A percentile compares a stretch with the other conserved stretches of the same genome.
phyloP scores from a whole-genome alignment of 2,113 vertebrate genomes.

The Amblyornis subalaris region DNA sequence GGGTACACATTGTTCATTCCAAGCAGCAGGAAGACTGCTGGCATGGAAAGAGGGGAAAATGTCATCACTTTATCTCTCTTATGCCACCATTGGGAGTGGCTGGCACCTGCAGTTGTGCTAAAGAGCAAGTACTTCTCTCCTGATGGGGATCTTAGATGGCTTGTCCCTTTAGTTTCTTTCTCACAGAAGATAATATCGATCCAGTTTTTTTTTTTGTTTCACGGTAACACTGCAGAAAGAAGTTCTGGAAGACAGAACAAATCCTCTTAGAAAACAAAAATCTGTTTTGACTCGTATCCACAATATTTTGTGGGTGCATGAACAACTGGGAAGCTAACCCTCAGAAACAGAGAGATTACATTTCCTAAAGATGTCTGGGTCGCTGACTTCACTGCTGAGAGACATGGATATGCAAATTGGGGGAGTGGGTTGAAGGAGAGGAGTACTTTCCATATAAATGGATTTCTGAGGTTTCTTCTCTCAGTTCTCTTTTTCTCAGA shows the following conservation, averaged over 20 bases:
- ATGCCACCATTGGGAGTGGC: background rate
- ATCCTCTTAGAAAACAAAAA: background rate
- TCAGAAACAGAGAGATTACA: background rate
- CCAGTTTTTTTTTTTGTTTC: background rate
- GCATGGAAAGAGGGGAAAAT: background rate
- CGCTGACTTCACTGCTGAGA: background rate
- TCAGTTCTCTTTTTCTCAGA: background rate
- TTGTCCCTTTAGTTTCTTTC: background rate
- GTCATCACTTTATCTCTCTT: background rate
- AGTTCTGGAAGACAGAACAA: background rate
- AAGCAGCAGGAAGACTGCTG: background rate
- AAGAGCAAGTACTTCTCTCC: background rate
- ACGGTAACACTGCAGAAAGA: background rate
- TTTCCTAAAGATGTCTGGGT: background rate
- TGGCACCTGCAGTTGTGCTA: background rate
- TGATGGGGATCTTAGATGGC: background rate
- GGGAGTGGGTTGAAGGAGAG: background rate
- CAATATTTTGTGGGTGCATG: background rate
- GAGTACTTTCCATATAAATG: background rate
- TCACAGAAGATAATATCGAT: background rate
- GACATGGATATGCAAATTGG: background rate
- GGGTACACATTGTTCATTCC: background rate
- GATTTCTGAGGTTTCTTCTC: constrained; percentile 3
- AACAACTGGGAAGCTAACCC: background rate
- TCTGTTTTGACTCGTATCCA: background rate